phyloP scores from a whole-genome alignment of 2,888 invertebrate species.

The Morpho deidamia region DNA sequence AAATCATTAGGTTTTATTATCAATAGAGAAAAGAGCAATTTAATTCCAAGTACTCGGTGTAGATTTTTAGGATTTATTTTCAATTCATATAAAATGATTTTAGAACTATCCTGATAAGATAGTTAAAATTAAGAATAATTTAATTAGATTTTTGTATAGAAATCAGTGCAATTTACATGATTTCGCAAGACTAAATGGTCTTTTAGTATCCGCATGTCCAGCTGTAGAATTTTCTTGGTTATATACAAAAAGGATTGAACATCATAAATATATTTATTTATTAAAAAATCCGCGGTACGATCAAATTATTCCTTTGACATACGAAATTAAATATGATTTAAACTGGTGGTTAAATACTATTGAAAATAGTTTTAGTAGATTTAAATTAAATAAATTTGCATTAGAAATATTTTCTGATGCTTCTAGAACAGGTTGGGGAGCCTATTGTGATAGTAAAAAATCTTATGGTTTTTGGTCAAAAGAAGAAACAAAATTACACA shows the following conservation, averaged over 20 bases:
- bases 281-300: background rate
- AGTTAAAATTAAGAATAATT: slow-evolving; percentile 4
- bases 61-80: slow-evolving; percentile 15
- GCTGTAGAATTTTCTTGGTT: slow-evolving; percentile 16
- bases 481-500: slow-evolving; percentile 9
- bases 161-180: slow-evolving; percentile 10
- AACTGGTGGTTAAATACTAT: slow-evolving; percentile 9
- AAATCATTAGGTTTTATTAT: slow-evolving; percentile 19
- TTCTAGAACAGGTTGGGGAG: slow-evolving; percentile 22
- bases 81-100: slow-evolving; percentile 1
- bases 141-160: slow-evolving; percentile 1
- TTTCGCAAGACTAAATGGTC: slow-evolving; percentile 11
- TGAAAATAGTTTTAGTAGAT: background rate
- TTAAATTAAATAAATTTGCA: background rate
- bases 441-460: slow-evolving; percentile 8
- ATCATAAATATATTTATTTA: slow-evolving; percentile 13
- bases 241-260: slow-evolving; percentile 19
- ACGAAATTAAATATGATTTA: slow-evolving; percentile 2
- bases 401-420: slow-evolving; percentile 19
- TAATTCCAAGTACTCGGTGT: slow-evolving; percentile 9
- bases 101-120: slow-evolving; percentile 9
- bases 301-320: background rate
- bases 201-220: slow-evolving; percentile 14
- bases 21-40: slow-evolving; percentile 12
- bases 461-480: slow-evolving; percentile 16